phyloP scores from a whole-genome alignment of 2,888 invertebrate species.

The Ceratothoa steindachneri region DNA sequence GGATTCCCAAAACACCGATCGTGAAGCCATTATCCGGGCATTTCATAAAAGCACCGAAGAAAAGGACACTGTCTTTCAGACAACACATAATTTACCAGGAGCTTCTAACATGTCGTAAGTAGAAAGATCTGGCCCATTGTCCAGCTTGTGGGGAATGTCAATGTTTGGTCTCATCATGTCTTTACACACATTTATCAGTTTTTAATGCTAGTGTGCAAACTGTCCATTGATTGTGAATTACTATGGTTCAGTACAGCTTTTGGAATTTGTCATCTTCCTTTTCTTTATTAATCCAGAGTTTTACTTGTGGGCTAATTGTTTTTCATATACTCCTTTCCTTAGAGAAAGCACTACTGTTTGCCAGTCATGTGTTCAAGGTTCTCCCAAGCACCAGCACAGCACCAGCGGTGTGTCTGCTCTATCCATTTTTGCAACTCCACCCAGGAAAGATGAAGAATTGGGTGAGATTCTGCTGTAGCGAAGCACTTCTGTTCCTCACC shows the following conservation, averaged over 20 bases:
- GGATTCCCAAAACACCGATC: slow-evolving; percentile 80
- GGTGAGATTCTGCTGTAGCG: slow-evolving; percentile 23
- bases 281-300: too few species aligned
- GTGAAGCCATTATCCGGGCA: slow-evolving; percentile 84
- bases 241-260: too few species aligned
- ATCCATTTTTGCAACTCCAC: slow-evolving; percentile 4
- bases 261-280: too few species aligned
- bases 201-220: too few species aligned
- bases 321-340: not conserved
- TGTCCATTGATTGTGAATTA: too few species aligned
- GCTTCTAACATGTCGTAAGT: not conserved
- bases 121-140: too few species aligned
- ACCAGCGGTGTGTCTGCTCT: not conserved
- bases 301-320: not conserved
- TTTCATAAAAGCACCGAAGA: slow-evolving; percentile 60
- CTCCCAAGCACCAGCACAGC: not conserved
- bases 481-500: not conserved
- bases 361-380: not conserved
- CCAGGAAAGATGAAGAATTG: slow-evolving; percentile 18
- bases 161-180: too few species aligned
- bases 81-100: slow-evolving; percentile 1
- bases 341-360: not conserved
- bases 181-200: too few species aligned
- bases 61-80: slow-evolving; percentile 48
- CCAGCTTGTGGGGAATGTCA: too few species aligned